Conservation (phyloP, 1,140 invertebrate genomes). For the Drosophila trapezifrons region DNA sequence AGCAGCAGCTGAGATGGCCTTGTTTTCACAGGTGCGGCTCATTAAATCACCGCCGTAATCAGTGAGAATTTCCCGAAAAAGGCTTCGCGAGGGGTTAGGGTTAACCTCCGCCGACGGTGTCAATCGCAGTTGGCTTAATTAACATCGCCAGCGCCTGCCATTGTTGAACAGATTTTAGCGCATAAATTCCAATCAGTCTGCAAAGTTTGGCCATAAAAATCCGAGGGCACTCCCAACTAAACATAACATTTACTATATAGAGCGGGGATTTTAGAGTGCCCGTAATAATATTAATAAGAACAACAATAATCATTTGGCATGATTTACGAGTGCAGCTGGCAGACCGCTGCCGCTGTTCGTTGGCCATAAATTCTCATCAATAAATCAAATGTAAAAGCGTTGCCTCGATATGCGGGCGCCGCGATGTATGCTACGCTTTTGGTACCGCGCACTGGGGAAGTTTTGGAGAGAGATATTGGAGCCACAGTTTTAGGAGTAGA, state of each 20-base stretch:
- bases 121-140: slow-evolving; percentile 70
- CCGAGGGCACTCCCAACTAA: slow-evolving; percentile 19
- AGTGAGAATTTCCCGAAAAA: slow-evolving; percentile 13
- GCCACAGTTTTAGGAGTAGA: background rate
- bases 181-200: slow-evolving; percentile 61
- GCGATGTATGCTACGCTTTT: slow-evolving; percentile 25
- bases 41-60: slow-evolving; percentile 74
- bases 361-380: slow-evolving; percentile 75
- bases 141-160: slow-evolving; percentile 41
- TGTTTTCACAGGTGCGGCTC: slow-evolving; percentile 67
- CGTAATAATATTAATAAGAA: slow-evolving; percentile 52
- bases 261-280: slow-evolving; percentile 13
- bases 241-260: slow-evolving; percentile 8
- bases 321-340: slow-evolving; percentile 67
- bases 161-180: slow-evolving; percentile 14
- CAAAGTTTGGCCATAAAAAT: slow-evolving; percentile 39
- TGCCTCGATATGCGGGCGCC: slow-evolving; percentile 26
- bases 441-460: background rate
- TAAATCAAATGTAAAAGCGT: slow-evolving; percentile 71
- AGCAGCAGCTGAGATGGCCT: slow-evolving; percentile 14
- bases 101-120: too few relatives aligned
- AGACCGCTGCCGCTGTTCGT: slow-evolving; percentile 38
- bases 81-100: slow-evolving; percentile 39
- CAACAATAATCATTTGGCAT: slow-evolving; percentile 68
- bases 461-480: background rate